These are phyloP conservation scores for Itoplectis maculator DNA, from an alignment of 2,888 invertebrate species.

Conservation along the genomic window DNA sequence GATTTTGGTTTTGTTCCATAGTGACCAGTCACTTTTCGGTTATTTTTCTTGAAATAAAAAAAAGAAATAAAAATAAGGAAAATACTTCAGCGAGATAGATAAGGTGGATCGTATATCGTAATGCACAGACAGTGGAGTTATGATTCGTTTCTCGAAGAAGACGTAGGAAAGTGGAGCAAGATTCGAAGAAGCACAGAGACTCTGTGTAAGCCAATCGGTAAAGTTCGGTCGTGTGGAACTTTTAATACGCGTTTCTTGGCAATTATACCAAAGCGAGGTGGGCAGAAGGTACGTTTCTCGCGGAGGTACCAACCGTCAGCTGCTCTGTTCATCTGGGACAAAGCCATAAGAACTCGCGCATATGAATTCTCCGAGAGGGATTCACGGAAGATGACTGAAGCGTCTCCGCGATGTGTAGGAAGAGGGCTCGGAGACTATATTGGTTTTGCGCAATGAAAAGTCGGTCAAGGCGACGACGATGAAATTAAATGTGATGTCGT, in stretches of 20 bases:
- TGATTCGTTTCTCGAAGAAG: conserved; percentile 24
- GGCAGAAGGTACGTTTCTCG: conserved; percentile 11
- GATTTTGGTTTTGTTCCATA: too few species aligned
- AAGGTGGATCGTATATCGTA: conserved; percentile 20
- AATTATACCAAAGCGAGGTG: conserved; percentile 45
- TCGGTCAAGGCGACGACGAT: conserved; percentile 11
- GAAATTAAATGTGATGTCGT: background rate
- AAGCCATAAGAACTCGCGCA: conserved; percentile 37
- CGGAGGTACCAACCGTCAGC: background rate
- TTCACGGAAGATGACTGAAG: background rate
- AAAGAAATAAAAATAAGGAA: too few species aligned
- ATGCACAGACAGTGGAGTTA: background rate
- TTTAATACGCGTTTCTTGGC: conserved; percentile 55
- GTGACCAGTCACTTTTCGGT: too few species aligned
- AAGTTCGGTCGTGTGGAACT: conserved; percentile 56
- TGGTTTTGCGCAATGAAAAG: conserved; percentile 12
- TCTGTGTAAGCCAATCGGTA: conserved; percentile 19
- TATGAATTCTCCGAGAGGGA: conserved; percentile 34
- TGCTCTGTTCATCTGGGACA: conserved; percentile 40
- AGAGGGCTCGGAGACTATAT: conserved; percentile 16
- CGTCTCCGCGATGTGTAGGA: conserved; percentile 11
- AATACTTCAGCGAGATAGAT: conserved; percentile 11
- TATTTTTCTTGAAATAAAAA: too few species aligned
- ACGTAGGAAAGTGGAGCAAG: conserved; percentile 34
- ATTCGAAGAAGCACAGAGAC: conserved; percentile 2